Conservation (phyloP, 2,888 invertebrate genomes). For the Zygaena filipendulae region DNA sequence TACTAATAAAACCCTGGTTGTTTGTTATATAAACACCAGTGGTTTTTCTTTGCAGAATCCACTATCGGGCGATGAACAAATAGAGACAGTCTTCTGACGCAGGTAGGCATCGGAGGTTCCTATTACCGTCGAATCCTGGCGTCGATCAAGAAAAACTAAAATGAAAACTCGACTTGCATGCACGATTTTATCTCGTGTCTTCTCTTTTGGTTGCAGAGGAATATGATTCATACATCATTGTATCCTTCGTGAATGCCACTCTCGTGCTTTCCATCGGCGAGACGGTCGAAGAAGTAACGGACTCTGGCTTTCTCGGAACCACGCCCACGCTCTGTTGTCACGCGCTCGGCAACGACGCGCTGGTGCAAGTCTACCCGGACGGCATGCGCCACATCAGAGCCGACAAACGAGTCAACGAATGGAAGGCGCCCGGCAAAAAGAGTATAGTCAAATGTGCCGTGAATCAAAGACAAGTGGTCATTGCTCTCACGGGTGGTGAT, state of each 20-base stretch:
- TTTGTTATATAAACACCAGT: slow-evolving; percentile 89
- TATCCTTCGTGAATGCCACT: slow-evolving; percentile 97
- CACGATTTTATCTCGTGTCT: too few species aligned
- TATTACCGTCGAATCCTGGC: slow-evolving; percentile 35
- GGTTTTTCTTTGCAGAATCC: slow-evolving; percentile 86
- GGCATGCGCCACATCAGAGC: slow-evolving; percentile 98
- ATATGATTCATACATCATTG: slow-evolving; percentile 99
- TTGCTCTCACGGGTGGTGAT: slow-evolving; percentile 97
- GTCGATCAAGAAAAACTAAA: slow-evolving; percentile 26
- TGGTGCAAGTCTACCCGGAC: slow-evolving; percentile 99
- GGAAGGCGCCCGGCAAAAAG: slow-evolving; percentile 98
- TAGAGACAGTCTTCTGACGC: slow-evolving; percentile 43
- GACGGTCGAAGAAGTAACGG: slow-evolving; percentile 99
- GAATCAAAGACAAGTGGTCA: slow-evolving; percentile 98
- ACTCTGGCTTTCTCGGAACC: slow-evolving; percentile 98
- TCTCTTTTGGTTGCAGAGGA: slow-evolving; percentile 88
- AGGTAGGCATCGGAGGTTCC: slow-evolving; percentile 52
- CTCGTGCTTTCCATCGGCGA: slow-evolving; percentile 99
- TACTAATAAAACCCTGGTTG: slow-evolving; percentile 70
- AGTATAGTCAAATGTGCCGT: slow-evolving; percentile 98
- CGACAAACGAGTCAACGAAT: slow-evolving; percentile 98
- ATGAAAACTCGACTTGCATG: too few species aligned
- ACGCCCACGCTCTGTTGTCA: slow-evolving; percentile 99
- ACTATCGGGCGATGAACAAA: slow-evolving; percentile 52
- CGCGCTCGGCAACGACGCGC: slow-evolving; percentile 95